phyloP scores from a whole-genome alignment of 2,797 vertebrate genomes.

The Karalla daura region DNA sequence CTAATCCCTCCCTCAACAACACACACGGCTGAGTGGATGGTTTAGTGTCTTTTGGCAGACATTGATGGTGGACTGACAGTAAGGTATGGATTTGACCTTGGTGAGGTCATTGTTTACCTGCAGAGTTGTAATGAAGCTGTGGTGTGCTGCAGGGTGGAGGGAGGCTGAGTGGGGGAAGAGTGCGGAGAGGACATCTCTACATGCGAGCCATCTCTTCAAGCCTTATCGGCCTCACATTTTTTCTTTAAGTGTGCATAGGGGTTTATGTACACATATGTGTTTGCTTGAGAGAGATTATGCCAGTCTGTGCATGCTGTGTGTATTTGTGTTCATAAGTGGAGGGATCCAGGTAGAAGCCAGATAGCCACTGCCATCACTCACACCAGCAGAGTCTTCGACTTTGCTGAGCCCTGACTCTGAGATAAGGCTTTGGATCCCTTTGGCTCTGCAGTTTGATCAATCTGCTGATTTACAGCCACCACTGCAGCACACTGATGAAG shows the following conservation, averaged over 20 bases:
- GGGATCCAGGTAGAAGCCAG: slow-evolving; percentile 45
- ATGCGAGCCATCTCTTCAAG: slow-evolving; percentile 11
- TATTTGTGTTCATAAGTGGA: slow-evolving; percentile 39
- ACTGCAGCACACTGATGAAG: slow-evolving; percentile 78
- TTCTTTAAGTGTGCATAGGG: slow-evolving; percentile 2
- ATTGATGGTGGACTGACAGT: slow-evolving; percentile 63
- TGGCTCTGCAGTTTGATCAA: slow-evolving; percentile 78
- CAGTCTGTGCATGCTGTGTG: slow-evolving; percentile 7
- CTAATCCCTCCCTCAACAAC: slow-evolving; percentile 46
- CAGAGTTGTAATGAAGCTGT: slow-evolving; percentile 53
- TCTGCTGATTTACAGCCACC: slow-evolving; percentile 79
- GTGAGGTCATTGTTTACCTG: slow-evolving; percentile 75
- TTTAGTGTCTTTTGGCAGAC: slow-evolving; percentile 73
- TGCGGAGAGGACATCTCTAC: slow-evolving; percentile 1
- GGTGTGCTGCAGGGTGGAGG: slow-evolving; percentile 51
- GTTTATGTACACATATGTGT: slow-evolving; percentile 5
- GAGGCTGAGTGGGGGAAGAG: too few species aligned
- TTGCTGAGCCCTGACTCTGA: slow-evolving; percentile 74
- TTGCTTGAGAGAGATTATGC: slow-evolving; percentile 16
- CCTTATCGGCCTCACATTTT: slow-evolving; percentile 26
- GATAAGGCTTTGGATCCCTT: slow-evolving; percentile 77
- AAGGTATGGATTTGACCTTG: slow-evolving; percentile 70
- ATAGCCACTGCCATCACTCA: slow-evolving; percentile 73
- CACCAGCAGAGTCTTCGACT: slow-evolving; percentile 65
- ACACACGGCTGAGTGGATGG: slow-evolving; percentile 50